These are phyloP conservation scores for Sinelater perroti DNA, from an alignment of 2,888 invertebrate genomes.

Conservation along the genomic window DNA sequence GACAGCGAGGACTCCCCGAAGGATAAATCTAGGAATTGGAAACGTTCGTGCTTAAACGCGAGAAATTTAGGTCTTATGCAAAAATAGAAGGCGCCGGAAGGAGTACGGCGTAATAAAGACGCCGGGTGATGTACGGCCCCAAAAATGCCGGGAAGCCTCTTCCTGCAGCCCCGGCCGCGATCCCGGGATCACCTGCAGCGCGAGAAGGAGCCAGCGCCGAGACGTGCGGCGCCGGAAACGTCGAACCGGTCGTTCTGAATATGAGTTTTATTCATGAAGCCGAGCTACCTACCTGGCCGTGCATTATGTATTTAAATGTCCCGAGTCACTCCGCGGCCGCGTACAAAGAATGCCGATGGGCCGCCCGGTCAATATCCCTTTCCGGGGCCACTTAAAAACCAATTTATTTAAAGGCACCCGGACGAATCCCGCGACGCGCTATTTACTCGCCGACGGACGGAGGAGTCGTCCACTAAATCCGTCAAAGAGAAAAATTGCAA, in stretches of 20 bases:
- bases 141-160: conserved; percentile 32
- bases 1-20: no score
- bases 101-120: conserved; percentile 40
- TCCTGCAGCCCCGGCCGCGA: conserved; percentile 11
- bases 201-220: conserved; percentile 26
- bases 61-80: conserved; percentile 38
- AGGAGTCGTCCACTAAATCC: conserved; percentile 16
- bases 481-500: conserved; percentile 21
- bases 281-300: conserved; percentile 53
- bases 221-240: conserved; percentile 29
- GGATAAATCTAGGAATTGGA: background rate
- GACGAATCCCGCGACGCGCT: conserved; percentile 4
- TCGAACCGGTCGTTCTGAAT: conserved; percentile 44
- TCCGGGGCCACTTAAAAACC: conserved; percentile 15
- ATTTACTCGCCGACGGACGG: conserved; percentile 3
- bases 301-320: conserved; percentile 57
- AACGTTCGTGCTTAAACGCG: conserved; percentile 1
- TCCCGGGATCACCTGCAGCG: conserved; percentile 9
- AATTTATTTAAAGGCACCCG: conserved; percentile 17
- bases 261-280: conserved; percentile 55
- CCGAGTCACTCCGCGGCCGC: conserved; percentile 41
- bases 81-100: conserved; percentile 30
- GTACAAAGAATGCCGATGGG: conserved; percentile 40
- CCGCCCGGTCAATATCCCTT: conserved; percentile 24
- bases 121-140: conserved; percentile 36